Conservation (phyloP, 2,113 vertebrate species). For the Haemorhous mexicanus region DNA sequence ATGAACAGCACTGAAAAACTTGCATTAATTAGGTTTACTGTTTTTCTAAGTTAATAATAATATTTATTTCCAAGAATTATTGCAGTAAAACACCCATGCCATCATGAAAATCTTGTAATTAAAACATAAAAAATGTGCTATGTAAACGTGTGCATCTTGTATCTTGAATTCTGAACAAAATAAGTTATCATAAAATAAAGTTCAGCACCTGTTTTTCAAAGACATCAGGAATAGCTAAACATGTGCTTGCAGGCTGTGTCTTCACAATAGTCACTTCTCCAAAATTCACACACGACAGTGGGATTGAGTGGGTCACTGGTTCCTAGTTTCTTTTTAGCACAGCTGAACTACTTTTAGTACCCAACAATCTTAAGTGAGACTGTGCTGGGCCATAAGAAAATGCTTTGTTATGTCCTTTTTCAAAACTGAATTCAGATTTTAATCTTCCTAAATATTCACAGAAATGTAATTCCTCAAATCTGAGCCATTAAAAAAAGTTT, state of each 20-base stretch:
- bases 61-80: neutral
- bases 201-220: neutral
- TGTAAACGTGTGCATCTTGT: neutral
- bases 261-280: neutral
- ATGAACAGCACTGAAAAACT: neutral
- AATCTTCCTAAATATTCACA: neutral
- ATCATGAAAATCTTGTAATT: neutral
- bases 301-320: neutral
- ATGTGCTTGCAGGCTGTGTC: neutral
- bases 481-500: neutral
- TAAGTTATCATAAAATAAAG: neutral
- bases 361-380: neutral
- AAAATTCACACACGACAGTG: neutral
- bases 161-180: neutral
- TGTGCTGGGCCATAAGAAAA: neutral
- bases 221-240: neutral
- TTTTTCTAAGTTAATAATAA: neutral
- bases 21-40: neutral
- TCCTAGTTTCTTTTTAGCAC: neutral
- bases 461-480: neutral
- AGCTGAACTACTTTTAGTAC: neutral
- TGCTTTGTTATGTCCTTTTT: neutral
- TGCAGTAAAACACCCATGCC: neutral
- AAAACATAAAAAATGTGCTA: neutral
- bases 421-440: neutral